Evolutionary conservation across 2,888 invertebrate genomes (phyloP), one percentile per base, ranked within the genome.

Genomic region (Melinopterus prodromus): DNA sequence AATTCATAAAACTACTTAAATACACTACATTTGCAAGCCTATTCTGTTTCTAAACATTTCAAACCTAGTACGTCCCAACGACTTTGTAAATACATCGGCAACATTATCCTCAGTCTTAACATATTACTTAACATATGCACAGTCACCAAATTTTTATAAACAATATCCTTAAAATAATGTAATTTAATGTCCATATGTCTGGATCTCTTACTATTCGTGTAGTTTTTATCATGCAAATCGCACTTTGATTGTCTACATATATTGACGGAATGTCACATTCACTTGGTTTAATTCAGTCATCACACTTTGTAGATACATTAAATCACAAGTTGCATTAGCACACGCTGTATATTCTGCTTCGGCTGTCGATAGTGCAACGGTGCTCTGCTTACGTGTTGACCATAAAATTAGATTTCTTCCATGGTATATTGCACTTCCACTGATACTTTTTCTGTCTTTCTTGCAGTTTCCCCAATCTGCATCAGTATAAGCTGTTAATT

Each of bases 311-410:
- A 70, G 16, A 16, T 77, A 69, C 16, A 77, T 70, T 70, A 71
- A 35, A 38, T 78, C 71, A 37, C 38, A 38, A 38, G 9, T 6
- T 38, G 38, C 6, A 38, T 37, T 37, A 6, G 71, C 78, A 71
- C 38, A 71, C n/a, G 38, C 38, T 38, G 9, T 6, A 6, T 38
- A 38, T 38, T 38, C 38, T 6, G 38, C 38, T 38, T 38, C 38
- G 9, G 38, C 38, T 38, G 38, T 38, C 9, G 38, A 38, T 38
- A 38, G 38, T 6, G 38, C 38, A 6, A 38, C 38, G 71, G 16
- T 71, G 78, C 78, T 38, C 70, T 36, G 77, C 37, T 77, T 77
- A 16, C 37, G 16, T 16, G 70, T 70, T 69, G 70, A 70, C 77
- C 78, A 71, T 26, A 26, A 70, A 36, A 71, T 38, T 37, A 71